These are phyloP conservation scores for Petrocephalus microphthalmus DNA, from an alignment of 2,113 vertebrate genomes.

Conservation along the genomic window DNA sequence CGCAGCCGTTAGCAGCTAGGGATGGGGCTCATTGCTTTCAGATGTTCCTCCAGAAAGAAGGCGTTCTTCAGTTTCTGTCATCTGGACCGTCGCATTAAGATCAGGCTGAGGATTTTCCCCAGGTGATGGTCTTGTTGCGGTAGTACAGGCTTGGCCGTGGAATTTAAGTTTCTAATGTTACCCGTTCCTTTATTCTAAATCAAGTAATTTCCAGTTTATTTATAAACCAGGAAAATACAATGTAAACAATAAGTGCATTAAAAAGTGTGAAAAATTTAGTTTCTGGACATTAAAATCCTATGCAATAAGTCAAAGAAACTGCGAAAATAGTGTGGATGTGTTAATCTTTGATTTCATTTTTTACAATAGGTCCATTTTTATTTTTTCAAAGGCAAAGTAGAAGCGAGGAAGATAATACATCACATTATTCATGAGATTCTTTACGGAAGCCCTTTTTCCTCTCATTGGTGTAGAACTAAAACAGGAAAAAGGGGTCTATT, in stretches of 20 bases:
- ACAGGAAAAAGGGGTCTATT: neutral
- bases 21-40: neutral
- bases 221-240: neutral
- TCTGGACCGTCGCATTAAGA: neutral
- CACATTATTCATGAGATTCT: neutral
- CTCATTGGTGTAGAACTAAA: neutral
- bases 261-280: neutral
- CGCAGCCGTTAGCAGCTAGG: neutral
- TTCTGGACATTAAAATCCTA: neutral
- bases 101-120: neutral
- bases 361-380: neutral
- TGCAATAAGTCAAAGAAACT: neutral
- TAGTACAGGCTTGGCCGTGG: neutral
- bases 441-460: neutral
- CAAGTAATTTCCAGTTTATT: neutral
- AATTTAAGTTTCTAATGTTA: neutral
- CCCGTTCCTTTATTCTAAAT: neutral
- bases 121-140: constrained; percentile 22
- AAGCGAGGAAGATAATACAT: neutral
- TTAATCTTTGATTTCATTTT: neutral
- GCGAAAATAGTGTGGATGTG: neutral
- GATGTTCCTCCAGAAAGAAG: neutral
- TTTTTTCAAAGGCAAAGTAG: neutral
- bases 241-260: neutral
- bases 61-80: neutral